Base-by-base conservation (phyloP, 2,113 vertebrate species). In the Bothrops jararaca region DNA sequence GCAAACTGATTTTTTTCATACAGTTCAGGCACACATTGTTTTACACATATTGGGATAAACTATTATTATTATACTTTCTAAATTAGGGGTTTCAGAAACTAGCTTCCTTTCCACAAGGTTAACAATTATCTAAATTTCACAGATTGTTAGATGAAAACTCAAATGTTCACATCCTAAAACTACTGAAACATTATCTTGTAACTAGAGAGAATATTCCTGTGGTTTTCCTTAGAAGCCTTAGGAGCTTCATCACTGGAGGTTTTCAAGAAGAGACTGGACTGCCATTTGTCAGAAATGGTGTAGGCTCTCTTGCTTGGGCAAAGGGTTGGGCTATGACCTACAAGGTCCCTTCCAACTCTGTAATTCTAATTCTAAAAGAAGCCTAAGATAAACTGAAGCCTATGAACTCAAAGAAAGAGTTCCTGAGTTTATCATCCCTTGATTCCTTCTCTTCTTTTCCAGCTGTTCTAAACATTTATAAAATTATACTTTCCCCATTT, bases 51-150 rank as follows among this genome's bases (percentile, higher is more conserved):
- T 1, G 0, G 1, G 0, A 1, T 2, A 29, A 90, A 88, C 86
- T 1, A 89, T 91, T 94, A 93, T 85, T 89, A 50, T 50, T 50
- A 50, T 50, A 29, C 89, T 92, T 54, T 60, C 15, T 24, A 91
- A 64, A 74, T 24, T 22, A 22, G 48, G 50, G 10, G 50, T 24
- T 69, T 91, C 0, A 88, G 0, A 20, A 23, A 85, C 0, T 2
- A 29, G 8, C 88, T 94, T 56, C 6, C 0, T 26, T 85, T 53
- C 6, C 1, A 24, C 54, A 52, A 85, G 93, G 45, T 52, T 89
- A 89, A 80, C 5, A 26, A 22, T 5, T 91, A 88, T 45, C 7
- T 6, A 34, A n/a, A 0, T 0, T 64, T 69, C 92, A 64, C 29
- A 91, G 52, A 74, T 48, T 42, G 88, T 0, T 11, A 26, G 9